phyloP scores from a whole-genome alignment of 2,797 vertebrate species.

The Kryptolebias ocellatus region DNA sequence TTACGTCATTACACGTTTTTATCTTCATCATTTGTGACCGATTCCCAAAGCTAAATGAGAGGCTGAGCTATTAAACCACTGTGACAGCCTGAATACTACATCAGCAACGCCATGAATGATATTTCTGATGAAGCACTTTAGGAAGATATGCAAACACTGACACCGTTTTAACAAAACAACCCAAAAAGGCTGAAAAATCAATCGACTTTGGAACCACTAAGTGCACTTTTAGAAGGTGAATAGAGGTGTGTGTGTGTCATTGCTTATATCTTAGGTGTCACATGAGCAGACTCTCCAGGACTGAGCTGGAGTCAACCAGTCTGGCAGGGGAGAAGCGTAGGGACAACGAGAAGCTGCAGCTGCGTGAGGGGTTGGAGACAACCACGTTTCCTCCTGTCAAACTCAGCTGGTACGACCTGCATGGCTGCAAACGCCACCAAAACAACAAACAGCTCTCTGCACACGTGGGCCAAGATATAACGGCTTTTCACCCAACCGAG shows the following conservation, averaged over 20 bases:
- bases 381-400: slow-evolving; percentile 33
- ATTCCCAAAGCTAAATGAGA: slow-evolving; percentile 40
- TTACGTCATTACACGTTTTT: slow-evolving; percentile 48
- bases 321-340: slow-evolving; percentile 65
- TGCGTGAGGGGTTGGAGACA: slow-evolving; percentile 11
- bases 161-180: neutral
- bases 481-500: neutral
- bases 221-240: slow-evolving; percentile 51
- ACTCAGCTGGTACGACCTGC: slow-evolving; percentile 43
- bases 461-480: neutral
- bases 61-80: slow-evolving; percentile 27
- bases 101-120: slow-evolving; percentile 2
- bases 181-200: slow-evolving; percentile 44
- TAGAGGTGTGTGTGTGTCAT: slow-evolving; percentile 60
- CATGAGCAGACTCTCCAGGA: slow-evolving; percentile 64
- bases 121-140: neutral
- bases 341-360: slow-evolving; percentile 45
- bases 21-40: slow-evolving; percentile 34
- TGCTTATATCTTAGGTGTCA: slow-evolving; percentile 76
- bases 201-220: slow-evolving; percentile 66
- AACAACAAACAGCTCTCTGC: slow-evolving; percentile 9
- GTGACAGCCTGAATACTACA: slow-evolving; percentile 20
- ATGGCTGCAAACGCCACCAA: slow-evolving; percentile 19
- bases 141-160: neutral
- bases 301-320: slow-evolving; percentile 74